A percentile compares a stretch with the other conserved stretches of the same genome.
These are phyloP conservation scores for Sylvia borin DNA, from an alignment of 2,797 vertebrate species.

Conservation along the genomic window DNA sequence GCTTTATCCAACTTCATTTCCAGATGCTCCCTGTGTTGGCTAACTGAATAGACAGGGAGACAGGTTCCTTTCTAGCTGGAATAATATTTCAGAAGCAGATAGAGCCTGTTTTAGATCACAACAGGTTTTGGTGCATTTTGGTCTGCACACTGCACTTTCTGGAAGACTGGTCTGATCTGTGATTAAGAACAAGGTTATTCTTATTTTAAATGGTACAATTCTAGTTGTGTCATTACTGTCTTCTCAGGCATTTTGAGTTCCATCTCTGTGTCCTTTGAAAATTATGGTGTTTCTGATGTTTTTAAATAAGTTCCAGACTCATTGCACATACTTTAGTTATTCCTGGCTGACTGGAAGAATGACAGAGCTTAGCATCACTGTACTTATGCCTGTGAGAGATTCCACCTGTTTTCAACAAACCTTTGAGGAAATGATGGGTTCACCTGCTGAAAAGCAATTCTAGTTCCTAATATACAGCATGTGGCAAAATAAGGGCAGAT, in stretches of 20 bases:
- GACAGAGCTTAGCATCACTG: background rate
- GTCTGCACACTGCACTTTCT: background rate
- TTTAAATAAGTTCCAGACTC: background rate
- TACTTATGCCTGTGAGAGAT: background rate
- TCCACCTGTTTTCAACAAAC: background rate
- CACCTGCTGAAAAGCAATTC: background rate
- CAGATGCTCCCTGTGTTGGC: background rate
- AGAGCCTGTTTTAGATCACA: background rate
- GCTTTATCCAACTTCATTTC: background rate
- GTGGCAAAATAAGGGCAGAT: background rate
- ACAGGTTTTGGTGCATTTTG: background rate
- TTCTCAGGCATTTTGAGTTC: background rate
- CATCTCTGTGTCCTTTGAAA: background rate
- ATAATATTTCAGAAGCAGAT: background rate
- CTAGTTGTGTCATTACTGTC: background rate
- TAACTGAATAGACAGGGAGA: background rate
- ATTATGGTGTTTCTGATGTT: background rate
- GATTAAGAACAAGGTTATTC: background rate
- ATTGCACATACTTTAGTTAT: background rate
- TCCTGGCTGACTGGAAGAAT: background rate
- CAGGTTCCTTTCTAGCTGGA: background rate
- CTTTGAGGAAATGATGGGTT: background rate
- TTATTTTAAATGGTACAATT: background rate
- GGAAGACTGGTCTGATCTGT: background rate
- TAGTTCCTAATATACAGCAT: background rate